phyloP scores from a whole-genome alignment of 2,888 invertebrate genomes.

The Pachymerium ferrugineum region DNA sequence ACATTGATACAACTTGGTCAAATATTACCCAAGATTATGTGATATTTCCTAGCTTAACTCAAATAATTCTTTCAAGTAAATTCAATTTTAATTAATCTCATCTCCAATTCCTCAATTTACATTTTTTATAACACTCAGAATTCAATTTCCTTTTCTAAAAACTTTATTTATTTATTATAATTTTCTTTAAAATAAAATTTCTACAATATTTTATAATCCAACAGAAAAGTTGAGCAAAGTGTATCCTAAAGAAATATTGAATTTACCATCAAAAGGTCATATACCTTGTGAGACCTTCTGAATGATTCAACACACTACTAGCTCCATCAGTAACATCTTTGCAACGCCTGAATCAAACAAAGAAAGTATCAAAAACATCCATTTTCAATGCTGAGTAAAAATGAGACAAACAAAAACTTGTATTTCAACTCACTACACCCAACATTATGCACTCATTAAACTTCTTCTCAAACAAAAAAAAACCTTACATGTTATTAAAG shows the following conservation, averaged over 20 bases:
- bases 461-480: background rate
- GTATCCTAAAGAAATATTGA: background rate
- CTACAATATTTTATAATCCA: too few relatives aligned
- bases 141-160: too few relatives aligned
- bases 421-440: background rate
- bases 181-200: too few relatives aligned
- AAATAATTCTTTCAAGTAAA: too few relatives aligned
- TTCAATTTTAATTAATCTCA: too few relatives aligned
- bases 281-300: background rate
- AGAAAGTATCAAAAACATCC: background rate
- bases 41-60: too few relatives aligned
- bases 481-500: background rate
- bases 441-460: background rate
- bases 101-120: too few relatives aligned
- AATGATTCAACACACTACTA: background rate
- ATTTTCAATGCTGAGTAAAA: background rate
- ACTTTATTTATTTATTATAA: too few relatives aligned
- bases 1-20: too few relatives aligned
- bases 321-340: background rate
- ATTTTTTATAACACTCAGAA: too few relatives aligned
- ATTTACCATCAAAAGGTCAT: background rate
- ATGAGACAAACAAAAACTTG: background rate
- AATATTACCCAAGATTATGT: too few relatives aligned
- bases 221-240: too few relatives aligned
- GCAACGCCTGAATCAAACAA: background rate